phyloP scores from a whole-genome alignment of 2,888 invertebrate genomes.

The Heliconius cydno region DNA sequence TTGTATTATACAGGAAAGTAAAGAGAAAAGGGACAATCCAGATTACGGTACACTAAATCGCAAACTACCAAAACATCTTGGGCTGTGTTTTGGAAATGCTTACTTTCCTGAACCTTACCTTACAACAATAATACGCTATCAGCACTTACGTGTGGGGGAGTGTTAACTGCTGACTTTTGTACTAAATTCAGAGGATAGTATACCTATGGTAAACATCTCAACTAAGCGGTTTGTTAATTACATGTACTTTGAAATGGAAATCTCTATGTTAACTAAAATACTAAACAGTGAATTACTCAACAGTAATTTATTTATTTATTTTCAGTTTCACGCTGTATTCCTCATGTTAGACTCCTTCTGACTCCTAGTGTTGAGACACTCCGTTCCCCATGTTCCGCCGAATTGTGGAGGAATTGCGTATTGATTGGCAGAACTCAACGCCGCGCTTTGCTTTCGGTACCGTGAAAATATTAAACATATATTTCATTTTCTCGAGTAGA shows the following conservation, averaged over 20 bases:
- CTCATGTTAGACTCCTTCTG: too few species aligned
- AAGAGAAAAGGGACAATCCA: conserved; percentile 20
- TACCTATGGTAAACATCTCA: neutral
- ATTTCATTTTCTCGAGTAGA: too few species aligned
- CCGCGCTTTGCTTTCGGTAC: too few species aligned
- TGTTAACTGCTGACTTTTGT: conserved; percentile 15
- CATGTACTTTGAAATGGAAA: neutral
- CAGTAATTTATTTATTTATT: too few species aligned
- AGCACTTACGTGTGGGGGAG: neutral
- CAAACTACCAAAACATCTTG: conserved; percentile 23
- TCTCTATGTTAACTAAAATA: too few species aligned
- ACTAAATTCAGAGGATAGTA: conserved; percentile 5
- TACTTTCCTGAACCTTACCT: conserved; percentile 8
- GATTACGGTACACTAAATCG: conserved; percentile 16
- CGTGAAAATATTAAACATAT: too few species aligned
- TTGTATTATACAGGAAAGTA: neutral
- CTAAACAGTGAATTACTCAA: too few species aligned
- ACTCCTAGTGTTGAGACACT: too few species aligned
- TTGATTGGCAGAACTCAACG: too few species aligned
- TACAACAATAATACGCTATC: conserved; percentile 22
- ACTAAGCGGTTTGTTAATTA: conserved; percentile 4
- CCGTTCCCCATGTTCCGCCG: too few species aligned
- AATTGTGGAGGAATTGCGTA: too few species aligned
- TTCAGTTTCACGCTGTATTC: too few species aligned
- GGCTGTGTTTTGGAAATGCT: conserved; percentile 12